Percentiles rank a stretch among this genome's conserved stretches.
Evolutionary conservation across 1,140 invertebrate genomes (phyloP).

Genomic region (Steinernema feltiae): DNA sequence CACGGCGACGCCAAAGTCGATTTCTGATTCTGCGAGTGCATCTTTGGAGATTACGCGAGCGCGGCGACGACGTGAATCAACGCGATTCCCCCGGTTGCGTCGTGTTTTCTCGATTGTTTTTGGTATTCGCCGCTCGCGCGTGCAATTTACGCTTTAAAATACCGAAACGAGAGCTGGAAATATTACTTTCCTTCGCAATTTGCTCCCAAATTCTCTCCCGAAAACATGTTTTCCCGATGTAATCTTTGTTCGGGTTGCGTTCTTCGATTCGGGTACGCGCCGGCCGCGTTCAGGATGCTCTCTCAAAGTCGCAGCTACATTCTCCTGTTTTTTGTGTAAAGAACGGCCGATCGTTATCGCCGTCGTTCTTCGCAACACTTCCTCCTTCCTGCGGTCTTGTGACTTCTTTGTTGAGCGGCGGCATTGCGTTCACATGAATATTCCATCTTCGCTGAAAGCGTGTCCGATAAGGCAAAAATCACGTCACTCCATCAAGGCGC

Average conservation of each 20-base stretch:
- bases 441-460: no score
- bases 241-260: neutral
- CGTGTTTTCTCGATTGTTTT: neutral
- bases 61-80: neutral
- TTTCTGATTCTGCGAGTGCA: neutral
- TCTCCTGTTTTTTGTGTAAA: neutral
- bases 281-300: neutral
- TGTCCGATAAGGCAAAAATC: no score
- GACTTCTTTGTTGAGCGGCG: no score
- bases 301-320: neutral
- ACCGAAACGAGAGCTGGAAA: neutral
- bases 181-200: neutral
- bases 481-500: no score
- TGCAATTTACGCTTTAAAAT: neutral
- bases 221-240: neutral
- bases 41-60: neutral
- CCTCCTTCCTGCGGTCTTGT: no score
- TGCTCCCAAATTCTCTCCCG: neutral
- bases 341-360: no score
- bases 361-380: no score
- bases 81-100: neutral
- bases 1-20: neutral
- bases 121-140: neutral
- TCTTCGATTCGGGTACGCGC: neutral
- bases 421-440: no score